Evolutionary conservation across 2,888 invertebrate species (phyloP).

Genomic region (Fragum sueziense): DNA sequence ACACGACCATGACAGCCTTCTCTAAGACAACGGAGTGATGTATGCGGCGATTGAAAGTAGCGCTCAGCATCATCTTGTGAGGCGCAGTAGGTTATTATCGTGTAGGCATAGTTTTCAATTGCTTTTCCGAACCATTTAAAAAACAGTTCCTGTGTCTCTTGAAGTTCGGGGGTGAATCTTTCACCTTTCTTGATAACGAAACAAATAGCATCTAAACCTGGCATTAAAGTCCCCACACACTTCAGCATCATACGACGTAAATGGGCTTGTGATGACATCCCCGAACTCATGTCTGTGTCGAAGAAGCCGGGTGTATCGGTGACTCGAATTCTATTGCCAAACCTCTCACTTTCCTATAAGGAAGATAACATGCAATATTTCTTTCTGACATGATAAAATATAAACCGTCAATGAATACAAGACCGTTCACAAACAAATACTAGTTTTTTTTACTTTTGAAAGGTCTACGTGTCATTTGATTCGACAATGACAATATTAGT

Average conservation of each 20-base stretch:
- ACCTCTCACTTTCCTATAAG: background rate
- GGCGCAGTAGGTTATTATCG: background rate
- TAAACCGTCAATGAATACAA: too few species aligned
- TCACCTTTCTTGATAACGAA: background rate
- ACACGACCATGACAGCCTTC: too few species aligned
- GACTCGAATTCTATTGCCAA: background rate
- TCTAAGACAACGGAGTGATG: too few species aligned
- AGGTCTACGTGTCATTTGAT: too few species aligned
- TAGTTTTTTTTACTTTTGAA: too few species aligned
- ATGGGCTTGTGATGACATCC: background rate
- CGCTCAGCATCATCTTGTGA: too few species aligned
- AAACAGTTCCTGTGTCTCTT: background rate
- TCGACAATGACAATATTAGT: too few species aligned
- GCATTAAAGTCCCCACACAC: background rate
- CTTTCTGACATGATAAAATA: too few species aligned
- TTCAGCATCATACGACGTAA: background rate
- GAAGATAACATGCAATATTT: too few species aligned
- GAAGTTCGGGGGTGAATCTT: slow-evolving; percentile 6
- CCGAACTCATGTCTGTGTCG: background rate
- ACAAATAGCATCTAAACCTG: background rate
- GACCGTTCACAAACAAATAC: too few species aligned
- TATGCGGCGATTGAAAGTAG: too few species aligned
- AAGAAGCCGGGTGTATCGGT: background rate
- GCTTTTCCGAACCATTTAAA: slow-evolving; percentile 1
- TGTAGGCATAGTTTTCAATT: background rate